Evolutionary conservation across 2,113 vertebrate species (phyloP).

Genomic region (Lipotes vexillifer): DNA sequence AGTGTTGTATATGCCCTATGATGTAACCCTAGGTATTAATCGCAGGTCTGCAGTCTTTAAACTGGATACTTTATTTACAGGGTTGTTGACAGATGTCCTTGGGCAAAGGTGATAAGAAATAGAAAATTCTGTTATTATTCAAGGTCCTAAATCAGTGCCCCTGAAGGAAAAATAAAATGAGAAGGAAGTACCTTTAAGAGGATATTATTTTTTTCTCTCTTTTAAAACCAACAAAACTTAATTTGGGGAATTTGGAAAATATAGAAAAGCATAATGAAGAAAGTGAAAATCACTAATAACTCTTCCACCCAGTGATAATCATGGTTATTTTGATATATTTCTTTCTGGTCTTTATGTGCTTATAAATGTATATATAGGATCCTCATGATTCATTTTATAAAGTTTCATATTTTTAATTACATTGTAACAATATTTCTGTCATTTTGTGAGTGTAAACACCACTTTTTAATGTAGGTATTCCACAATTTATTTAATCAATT

Average conservation of each 20-base stretch:
- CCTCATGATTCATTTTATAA: background rate
- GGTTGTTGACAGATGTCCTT: background rate
- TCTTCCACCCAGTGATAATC: background rate
- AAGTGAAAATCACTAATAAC: background rate
- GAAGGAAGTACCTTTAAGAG: background rate
- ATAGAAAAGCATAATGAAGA: background rate
- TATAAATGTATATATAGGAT: background rate
- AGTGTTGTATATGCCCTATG: background rate
- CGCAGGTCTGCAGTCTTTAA: background rate
- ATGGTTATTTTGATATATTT: constrained; percentile 6
- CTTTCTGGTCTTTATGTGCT: background rate
- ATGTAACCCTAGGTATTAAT: background rate
- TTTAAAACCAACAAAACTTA: constrained; percentile 11
- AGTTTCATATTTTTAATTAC: background rate
- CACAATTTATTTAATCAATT: background rate
- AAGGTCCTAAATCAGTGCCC: background rate
- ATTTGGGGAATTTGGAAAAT: constrained; percentile 4
- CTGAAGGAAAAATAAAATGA: background rate
- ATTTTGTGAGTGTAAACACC: background rate
- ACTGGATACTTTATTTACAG: background rate
- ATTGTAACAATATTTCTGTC: background rate
- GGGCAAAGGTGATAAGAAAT: background rate
- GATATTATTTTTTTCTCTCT: background rate
- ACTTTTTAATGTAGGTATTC: background rate
- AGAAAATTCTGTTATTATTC: background rate